Evolutionary conservation across 2,797 vertebrate genomes (phyloP).

Genomic region (Characodon lateralis): DNA sequence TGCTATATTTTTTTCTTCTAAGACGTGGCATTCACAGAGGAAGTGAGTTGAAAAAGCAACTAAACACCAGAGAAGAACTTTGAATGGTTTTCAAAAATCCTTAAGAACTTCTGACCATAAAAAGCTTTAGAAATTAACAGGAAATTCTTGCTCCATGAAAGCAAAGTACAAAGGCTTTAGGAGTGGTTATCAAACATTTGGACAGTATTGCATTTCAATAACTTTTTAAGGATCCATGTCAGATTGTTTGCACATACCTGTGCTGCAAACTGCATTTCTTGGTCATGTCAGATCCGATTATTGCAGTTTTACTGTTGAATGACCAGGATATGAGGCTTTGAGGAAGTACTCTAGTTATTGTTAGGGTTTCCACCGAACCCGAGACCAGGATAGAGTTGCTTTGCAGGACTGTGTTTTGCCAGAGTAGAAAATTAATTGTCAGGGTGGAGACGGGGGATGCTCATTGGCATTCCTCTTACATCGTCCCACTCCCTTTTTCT

Average conservation of each 20-base stretch:
- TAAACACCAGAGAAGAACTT: neutral
- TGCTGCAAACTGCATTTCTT: neutral
- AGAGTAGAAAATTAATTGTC: constrained; percentile 60
- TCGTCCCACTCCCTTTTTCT: too few species aligned
- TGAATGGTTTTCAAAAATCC: neutral
- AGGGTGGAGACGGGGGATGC: constrained; percentile 34
- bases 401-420: constrained; percentile 36
- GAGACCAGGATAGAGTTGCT: constrained; percentile 48
- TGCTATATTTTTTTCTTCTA: neutral
- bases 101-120: neutral
- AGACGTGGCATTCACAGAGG: neutral
- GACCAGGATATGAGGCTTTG: constrained; percentile 27
- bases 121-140: neutral
- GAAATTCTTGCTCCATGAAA: neutral
- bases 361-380: constrained; percentile 46
- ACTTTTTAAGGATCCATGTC: constrained; percentile 8
- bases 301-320: constrained; percentile 43
- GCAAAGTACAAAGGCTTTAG: neutral
- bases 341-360: constrained; percentile 31
- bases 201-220: constrained; percentile 4
- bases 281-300: constrained; percentile 44
- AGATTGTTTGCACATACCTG: neutral
- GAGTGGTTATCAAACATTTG: neutral
- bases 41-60: neutral
- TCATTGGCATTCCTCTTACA: constrained; percentile 78